Evolutionary conservation across 2,888 invertebrate genomes (phyloP), one percentile per base, ranked within the genome.

Genomic region (Hofmannophila pseudospretella): DNA sequence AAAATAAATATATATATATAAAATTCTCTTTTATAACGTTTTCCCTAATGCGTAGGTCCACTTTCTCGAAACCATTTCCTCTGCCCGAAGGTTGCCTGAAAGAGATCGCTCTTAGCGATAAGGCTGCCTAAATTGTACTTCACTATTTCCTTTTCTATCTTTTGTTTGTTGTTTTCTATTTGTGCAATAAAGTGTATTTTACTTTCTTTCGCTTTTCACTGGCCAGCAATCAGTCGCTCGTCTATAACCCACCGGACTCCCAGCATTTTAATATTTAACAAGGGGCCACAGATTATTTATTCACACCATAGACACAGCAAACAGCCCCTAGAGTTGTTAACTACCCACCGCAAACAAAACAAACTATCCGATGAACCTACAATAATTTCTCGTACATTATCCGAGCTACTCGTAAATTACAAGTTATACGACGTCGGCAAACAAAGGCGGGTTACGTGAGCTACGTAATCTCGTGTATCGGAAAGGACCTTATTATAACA

Each of bases 281-380:
- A 73, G 68, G 69, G 64, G 49, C 66, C 58, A 50, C 53, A 59
- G 60, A 76, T 82, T 75, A 79, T 77, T 82, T 76, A 84, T 85
- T 84, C 76, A 82, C 58, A 67, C 63, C 57, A 64, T 59, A 54
- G 58, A 58, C 54, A 61, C 40, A 56, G 60, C 66, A 72, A 74
- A 71, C 65, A 63, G 49, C 55, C 54, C 46, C 59, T 54, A 49
- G 59, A 65, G 67, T 70, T 72, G 66, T 68, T 66, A 72, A 75
- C 72, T 70, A 65, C 59, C 60, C 59, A 45, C 64, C 58, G 60
- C 67, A 69, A 71, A 74, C 74, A 73, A 74, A 77, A 80, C 77
- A 71, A 78, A 74, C 76, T 68, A 65, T 58, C 64, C 68, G 58
- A 77, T 78, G 66, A 66, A 51, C 63, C 58, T 46, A 47, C 60